Evolutionary conservation across 2,113 vertebrate genomes (phyloP).

Genomic region (Macquaria ambigua): DNA sequence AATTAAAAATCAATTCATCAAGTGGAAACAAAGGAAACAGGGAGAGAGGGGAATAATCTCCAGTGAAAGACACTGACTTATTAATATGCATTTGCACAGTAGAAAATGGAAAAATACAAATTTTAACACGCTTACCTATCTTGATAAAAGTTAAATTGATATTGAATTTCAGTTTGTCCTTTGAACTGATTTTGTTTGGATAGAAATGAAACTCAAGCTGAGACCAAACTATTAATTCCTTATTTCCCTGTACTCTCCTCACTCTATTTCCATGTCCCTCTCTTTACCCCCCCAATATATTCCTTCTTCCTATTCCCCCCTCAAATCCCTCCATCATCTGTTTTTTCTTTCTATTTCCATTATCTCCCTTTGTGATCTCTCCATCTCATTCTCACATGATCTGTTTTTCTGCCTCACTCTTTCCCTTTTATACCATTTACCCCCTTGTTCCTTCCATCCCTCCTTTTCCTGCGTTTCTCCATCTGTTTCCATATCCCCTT

Average conservation of each 20-base stretch:
- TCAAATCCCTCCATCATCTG: conserved; percentile 5
- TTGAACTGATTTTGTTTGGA: conserved; percentile 46
- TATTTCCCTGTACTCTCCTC: conserved; percentile 10
- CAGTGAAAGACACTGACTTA: conserved; percentile 48
- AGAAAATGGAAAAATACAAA: conserved; percentile 51
- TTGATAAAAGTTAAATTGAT: conserved; percentile 57
- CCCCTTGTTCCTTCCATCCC: conserved; percentile 7
- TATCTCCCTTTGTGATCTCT: background rate
- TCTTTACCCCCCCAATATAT: background rate
- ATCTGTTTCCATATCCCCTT: conserved; percentile 60
- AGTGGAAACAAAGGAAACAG: conserved; percentile 68
- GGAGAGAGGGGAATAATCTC: conserved; percentile 48
- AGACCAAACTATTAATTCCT: conserved; percentile 35
- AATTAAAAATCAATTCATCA: conserved; percentile 81
- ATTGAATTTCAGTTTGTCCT: conserved; percentile 57
- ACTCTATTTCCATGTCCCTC: conserved; percentile 22
- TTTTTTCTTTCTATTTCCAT: background rate
- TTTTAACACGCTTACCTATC: conserved; percentile 47
- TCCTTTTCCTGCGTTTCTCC: conserved; percentile 27
- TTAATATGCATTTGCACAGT: conserved; percentile 60
- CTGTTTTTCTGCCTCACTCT: conserved; percentile 16
- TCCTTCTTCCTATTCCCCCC: background rate
- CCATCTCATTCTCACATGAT: conserved; percentile 16
- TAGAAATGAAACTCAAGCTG: conserved; percentile 38
- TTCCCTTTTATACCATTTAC: conserved; percentile 12